phyloP scores from a whole-genome alignment of 1,140 invertebrate species.

The Hypothenemus hampei region DNA sequence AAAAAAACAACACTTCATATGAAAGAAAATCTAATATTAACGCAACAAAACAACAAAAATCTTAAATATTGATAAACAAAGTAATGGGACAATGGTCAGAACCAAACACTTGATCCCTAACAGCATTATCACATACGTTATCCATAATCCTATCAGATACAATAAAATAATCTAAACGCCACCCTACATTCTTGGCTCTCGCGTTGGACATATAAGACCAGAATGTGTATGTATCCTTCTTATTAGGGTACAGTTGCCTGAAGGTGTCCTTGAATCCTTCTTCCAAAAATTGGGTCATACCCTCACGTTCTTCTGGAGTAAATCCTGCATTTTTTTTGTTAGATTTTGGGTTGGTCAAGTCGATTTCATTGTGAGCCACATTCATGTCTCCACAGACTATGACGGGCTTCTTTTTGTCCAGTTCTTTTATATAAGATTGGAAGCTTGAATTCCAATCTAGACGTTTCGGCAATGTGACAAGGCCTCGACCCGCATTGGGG shows the following conservation, averaged over 20 bases:
- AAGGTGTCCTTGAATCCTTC: constrained; percentile 86
- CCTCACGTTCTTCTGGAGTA: constrained; percentile 85
- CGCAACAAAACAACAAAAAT: no score
- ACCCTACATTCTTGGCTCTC: constrained; percentile 88
- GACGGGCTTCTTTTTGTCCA: constrained; percentile 90
- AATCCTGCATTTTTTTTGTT: constrained; percentile 95
- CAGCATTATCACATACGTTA: constrained; percentile 75
- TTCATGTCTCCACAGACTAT: constrained; percentile 96
- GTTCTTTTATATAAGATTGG: constrained; percentile 65
- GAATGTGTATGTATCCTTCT: constrained; percentile 82
- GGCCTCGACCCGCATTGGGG: constrained; percentile 71
- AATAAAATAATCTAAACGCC: constrained; percentile 94
- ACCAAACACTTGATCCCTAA: constrained; percentile 69
- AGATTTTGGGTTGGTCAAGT: constrained; percentile 90
- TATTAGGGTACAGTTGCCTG: constrained; percentile 82
- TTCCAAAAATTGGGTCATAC: constrained; percentile 77
- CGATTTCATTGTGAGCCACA: constrained; percentile 93
- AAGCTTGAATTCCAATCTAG: constrained; percentile 88
- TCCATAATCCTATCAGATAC: constrained; percentile 73
- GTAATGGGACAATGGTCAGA: constrained; percentile 86
- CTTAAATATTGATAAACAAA: constrained; percentile 59
- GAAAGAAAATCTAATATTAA: no score
- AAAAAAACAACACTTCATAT: no score
- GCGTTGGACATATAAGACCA: constrained; percentile 89
- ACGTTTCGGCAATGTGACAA: constrained; percentile 83